A percentile compares a stretch with the other conserved stretches of the same genome.
phyloP scores from a whole-genome alignment of 1,140 invertebrate genomes.

The Metaphire vulgaris region DNA sequence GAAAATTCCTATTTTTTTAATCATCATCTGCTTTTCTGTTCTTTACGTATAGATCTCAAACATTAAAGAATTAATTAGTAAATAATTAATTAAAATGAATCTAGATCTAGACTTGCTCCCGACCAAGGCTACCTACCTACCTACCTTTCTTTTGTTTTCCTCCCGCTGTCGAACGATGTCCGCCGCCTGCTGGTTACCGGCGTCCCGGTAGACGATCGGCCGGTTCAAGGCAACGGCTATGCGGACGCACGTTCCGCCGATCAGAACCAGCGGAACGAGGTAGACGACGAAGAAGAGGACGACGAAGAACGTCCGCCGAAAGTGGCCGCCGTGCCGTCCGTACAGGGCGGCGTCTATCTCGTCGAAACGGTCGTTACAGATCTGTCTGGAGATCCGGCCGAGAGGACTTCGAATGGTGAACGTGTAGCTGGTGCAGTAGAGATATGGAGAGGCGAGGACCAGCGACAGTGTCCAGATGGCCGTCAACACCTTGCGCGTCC shows the following conservation, averaged over 20 bases:
- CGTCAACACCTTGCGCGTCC: conserved; percentile 50
- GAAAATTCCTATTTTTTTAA: no score
- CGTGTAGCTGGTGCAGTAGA: conserved; percentile 40
- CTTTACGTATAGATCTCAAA: no score
- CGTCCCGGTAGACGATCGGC: background rate
- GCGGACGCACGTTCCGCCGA: conserved; percentile 50
- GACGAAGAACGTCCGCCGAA: conserved; percentile 50
- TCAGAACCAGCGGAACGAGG: conserved; percentile 50
- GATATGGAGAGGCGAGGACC: conserved; percentile 48
- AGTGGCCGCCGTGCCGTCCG: conserved; percentile 40
- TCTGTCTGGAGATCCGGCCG: conserved; percentile 47
- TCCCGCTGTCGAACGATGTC: background rate
- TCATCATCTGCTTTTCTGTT: no score
- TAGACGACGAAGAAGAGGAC: conserved; percentile 53
- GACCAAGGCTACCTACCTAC: no score
- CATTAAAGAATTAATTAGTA: no score
- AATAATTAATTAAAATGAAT: no score
- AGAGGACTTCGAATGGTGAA: conserved; percentile 45
- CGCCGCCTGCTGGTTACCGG: background rate
- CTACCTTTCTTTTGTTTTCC: background rate
- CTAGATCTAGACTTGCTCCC: no score
- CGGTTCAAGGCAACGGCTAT: conserved; percentile 47
- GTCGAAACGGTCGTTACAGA: conserved; percentile 49
- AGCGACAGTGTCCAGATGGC: conserved; percentile 51
- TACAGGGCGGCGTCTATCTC: conserved; percentile 39